phyloP scores from a whole-genome alignment of 2,888 invertebrate genomes.

The Drepanosiphum platanoidis region DNA sequence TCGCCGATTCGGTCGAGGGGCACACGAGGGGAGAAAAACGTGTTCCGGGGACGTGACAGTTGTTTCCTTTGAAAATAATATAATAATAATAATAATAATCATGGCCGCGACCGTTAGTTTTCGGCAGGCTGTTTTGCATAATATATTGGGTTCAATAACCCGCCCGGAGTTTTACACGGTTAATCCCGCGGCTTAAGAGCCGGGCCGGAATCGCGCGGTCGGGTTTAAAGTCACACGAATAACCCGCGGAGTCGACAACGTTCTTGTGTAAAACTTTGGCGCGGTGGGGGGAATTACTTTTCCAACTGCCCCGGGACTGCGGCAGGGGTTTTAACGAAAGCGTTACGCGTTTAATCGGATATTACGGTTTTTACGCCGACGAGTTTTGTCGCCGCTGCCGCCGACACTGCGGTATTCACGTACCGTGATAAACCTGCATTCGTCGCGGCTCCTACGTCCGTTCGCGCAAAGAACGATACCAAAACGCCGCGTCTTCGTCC shows the following conservation, averaged over 20 bases:
- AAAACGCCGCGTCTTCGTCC: too few species aligned
- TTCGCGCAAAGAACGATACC: too few species aligned
- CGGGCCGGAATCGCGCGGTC: conserved; percentile 26
- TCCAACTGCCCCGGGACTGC: background rate
- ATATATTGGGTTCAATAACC: conserved; percentile 47
- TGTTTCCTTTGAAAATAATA: conserved; percentile 13
- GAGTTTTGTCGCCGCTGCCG: background rate
- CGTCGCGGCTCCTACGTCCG: too few species aligned
- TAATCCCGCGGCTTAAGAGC: conserved; percentile 40
- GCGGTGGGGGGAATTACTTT: conserved; percentile 17
- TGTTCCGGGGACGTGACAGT: background rate
- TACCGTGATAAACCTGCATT: background rate
- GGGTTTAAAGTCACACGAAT: conserved; percentile 34
- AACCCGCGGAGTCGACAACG: background rate
- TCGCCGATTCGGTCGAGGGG: background rate
- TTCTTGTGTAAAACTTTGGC: conserved; percentile 28
- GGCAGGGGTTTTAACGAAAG: background rate
- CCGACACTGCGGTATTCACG: background rate
- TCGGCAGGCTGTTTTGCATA: conserved; percentile 38
- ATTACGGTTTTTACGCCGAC: conserved; percentile 9
- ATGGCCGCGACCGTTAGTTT: background rate
- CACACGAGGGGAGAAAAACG: background rate
- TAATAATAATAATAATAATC: too few species aligned
- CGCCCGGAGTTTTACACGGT: conserved; percentile 18
- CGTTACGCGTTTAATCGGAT: conserved; percentile 15